Evolutionary conservation across 2,113 vertebrate species (phyloP).

Genomic region (Melanostigma gelatinosum): DNA sequence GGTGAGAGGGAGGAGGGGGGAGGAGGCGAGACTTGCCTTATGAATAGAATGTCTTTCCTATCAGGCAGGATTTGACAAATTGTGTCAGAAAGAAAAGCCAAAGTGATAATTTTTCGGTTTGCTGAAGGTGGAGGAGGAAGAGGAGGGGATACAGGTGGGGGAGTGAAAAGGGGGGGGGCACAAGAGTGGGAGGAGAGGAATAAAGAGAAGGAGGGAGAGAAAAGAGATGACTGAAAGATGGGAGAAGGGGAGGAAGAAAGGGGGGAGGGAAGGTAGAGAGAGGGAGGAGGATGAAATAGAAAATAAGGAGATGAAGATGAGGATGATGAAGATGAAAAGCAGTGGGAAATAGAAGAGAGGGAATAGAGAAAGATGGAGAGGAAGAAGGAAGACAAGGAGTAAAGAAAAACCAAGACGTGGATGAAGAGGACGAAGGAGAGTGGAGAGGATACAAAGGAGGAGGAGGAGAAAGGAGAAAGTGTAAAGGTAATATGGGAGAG

Average conservation of each 20-base stretch:
- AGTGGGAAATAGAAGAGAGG: neutral
- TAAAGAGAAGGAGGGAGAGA: neutral
- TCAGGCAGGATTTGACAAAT: slow-evolving; percentile 96
- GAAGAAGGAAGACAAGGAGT: rapidly evolving
- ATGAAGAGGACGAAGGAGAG: neutral
- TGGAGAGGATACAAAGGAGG: neutral
- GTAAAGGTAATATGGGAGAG: too few species aligned
- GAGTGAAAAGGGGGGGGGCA: neutral
- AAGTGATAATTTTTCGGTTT: slow-evolving; percentile 92
- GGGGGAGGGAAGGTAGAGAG: too few species aligned
- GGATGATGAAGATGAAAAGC: too few species aligned
- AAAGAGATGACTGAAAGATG: too few species aligned
- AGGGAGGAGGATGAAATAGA: neutral
- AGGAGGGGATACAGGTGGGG: too few species aligned
- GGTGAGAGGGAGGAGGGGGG: too few species aligned
- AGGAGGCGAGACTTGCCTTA: slow-evolving; percentile 87
- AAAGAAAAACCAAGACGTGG: too few species aligned
- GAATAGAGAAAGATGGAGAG: neutral
- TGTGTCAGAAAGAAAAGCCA: slow-evolving; percentile 89
- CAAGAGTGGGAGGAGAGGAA: neutral
- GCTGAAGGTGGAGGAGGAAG: slow-evolving; percentile 80
- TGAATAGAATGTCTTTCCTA: slow-evolving; percentile 98
- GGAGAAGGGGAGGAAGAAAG: neutral
- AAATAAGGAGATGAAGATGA: neutral
- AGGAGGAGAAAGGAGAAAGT: too few species aligned